phyloP scores from a whole-genome alignment of 92 coral and sea anemone genomes.

The Actinostola sp. region DNA sequence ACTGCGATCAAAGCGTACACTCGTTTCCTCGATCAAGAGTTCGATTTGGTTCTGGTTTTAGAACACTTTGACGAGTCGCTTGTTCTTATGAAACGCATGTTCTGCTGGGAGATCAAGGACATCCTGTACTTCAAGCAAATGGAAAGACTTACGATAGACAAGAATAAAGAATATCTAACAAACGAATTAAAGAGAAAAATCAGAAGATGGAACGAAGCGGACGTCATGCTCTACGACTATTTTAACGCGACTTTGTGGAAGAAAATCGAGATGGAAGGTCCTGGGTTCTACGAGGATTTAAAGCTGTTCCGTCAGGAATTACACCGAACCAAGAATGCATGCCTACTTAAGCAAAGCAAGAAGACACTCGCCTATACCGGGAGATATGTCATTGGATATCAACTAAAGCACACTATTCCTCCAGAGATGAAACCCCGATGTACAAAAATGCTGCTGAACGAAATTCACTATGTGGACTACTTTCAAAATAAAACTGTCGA shows the following conservation, averaged over 20 bases:
- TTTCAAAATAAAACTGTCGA: slow-evolving; percentile 21
- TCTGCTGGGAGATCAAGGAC: slow-evolving; percentile 70
- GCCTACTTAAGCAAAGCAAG: slow-evolving; percentile 12
- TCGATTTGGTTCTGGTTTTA: slow-evolving; percentile 69
- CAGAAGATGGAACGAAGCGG: slow-evolving; percentile 78
- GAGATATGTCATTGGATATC: slow-evolving; percentile 39
- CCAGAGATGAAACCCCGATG: slow-evolving; percentile 10
- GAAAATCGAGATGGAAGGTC: slow-evolving; percentile 56
- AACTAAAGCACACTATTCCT: slow-evolving; percentile 7
- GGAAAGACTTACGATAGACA: slow-evolving; percentile 50
- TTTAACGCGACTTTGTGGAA: slow-evolving; percentile 68
- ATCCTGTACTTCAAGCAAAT: slow-evolving; percentile 69
- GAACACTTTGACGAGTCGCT: slow-evolving; percentile 84
- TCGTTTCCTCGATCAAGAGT: slow-evolving; percentile 42
- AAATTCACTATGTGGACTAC: slow-evolving; percentile 32
- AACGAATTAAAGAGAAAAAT: slow-evolving; percentile 29
- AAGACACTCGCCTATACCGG: slow-evolving; percentile 26
- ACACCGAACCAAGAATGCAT: slow-evolving; percentile 22
- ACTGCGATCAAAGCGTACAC: slow-evolving; percentile 45
- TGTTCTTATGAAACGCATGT: slow-evolving; percentile 60
- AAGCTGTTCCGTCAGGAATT: slow-evolving; percentile 47
- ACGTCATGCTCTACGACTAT: slow-evolving; percentile 56
- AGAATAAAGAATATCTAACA: neutral
- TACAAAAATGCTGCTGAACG: slow-evolving; percentile 37
- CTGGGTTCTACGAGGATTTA: slow-evolving; percentile 60